Conservation (phyloP, 2,888 invertebrate genomes). For the Ceraclea dissimilis region DNA sequence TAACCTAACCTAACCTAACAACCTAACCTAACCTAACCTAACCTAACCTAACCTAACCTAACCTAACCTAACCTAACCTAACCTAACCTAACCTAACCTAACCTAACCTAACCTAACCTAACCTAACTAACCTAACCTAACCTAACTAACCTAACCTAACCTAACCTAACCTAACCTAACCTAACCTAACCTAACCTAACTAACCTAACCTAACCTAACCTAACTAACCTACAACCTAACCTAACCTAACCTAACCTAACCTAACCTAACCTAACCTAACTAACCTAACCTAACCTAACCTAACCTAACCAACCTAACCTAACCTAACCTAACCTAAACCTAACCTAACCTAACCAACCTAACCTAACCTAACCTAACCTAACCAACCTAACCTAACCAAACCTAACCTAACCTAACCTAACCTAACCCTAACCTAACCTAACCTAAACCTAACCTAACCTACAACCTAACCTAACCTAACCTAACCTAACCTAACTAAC, state of each 20-base stretch:
- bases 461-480: constrained; percentile 24
- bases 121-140: constrained; percentile 3
- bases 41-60: too few species aligned
- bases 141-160: constrained; percentile 6
- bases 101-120: too few species aligned
- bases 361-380: constrained; percentile 24
- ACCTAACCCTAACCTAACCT: constrained; percentile 24
- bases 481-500: constrained; percentile 25
- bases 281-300: constrained; percentile 17
- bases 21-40: too few species aligned
- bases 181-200: constrained; percentile 10
- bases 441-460: constrained; percentile 23
- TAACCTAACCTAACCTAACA: too few species aligned
- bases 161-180: constrained; percentile 12
- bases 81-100: too few species aligned
- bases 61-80: too few species aligned
- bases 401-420: constrained; percentile 22
- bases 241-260: constrained; percentile 2
- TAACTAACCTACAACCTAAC: neutral
- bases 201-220: constrained; percentile 8
- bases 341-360: constrained; percentile 23
- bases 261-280: constrained; percentile 9
- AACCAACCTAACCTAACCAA: constrained; percentile 23
- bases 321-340: constrained; percentile 25
- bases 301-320: constrained; percentile 24